A percentile compares a stretch with the other conserved stretches of the same genome.
These are phyloP conservation scores for Barypeithes pellucidus DNA, from an alignment of 2,888 invertebrate species.

Conservation along the genomic window DNA sequence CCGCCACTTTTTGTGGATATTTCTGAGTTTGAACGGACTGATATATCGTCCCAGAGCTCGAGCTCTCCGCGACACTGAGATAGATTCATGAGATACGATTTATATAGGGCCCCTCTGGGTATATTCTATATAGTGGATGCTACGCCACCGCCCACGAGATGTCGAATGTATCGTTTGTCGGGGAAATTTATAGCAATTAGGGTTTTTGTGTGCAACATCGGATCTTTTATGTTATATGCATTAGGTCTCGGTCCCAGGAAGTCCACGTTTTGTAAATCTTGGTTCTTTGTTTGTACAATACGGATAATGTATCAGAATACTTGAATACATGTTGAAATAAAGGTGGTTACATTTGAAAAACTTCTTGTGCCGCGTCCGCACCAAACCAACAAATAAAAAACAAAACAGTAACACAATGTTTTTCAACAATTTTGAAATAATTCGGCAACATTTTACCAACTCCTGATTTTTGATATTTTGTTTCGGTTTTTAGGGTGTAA, in stretches of 20 bases:
- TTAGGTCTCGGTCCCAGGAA: slow-evolving; percentile 27
- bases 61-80: slow-evolving; percentile 64
- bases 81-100: slow-evolving; percentile 67
- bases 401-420: too few relatives aligned
- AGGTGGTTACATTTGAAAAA: too few relatives aligned
- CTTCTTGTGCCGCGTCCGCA: too few relatives aligned
- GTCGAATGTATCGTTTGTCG: slow-evolving; percentile 54
- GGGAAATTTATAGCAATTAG: slow-evolving; percentile 54
- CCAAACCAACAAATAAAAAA: too few relatives aligned
- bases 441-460: too few relatives aligned
- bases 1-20: slow-evolving; percentile 58
- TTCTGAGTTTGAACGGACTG: slow-evolving; percentile 66
- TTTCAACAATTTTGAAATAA: too few relatives aligned
- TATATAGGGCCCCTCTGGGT: slow-evolving; percentile 57
- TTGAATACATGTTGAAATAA: too few relatives aligned
- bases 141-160: slow-evolving; percentile 35
- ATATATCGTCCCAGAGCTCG: slow-evolving; percentile 65
- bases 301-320: too few relatives aligned
- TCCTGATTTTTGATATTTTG: too few relatives aligned
- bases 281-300: slow-evolving; percentile 2
- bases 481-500: too few relatives aligned
- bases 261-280: slow-evolving; percentile 25
- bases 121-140: slow-evolving; percentile 50
- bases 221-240: slow-evolving; percentile 49
- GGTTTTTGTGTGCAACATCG: slow-evolving; percentile 45